A percentile compares a stretch with the other conserved stretches of the same genome.
These are phyloP conservation scores for Aporrectodea caliginosa DNA, from an alignment of 1,140 invertebrate genomes.

Conservation along the genomic window DNA sequence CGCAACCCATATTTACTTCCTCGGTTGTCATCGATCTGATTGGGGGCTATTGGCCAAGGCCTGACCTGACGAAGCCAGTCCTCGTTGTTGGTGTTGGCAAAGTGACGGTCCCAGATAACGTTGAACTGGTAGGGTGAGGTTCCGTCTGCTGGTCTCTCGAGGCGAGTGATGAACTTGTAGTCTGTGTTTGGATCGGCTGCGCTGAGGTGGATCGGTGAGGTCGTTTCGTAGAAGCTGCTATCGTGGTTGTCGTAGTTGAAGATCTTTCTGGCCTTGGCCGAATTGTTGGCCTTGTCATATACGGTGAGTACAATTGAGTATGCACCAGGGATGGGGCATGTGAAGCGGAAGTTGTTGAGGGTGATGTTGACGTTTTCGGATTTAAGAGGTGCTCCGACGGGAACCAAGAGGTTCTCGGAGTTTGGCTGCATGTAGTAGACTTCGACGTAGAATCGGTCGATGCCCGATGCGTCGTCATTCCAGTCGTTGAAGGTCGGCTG, in stretches of 20 bases:
- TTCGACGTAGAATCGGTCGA: neutral
- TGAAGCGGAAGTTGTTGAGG: neutral
- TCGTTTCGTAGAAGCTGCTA: neutral
- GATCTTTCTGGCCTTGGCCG: constrained; percentile 9
- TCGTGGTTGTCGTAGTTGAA: constrained; percentile 4
- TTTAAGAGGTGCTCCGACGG: neutral
- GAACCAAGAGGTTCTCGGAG: neutral
- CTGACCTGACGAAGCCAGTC: neutral
- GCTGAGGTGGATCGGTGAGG: neutral
- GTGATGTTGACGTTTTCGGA: constrained; percentile 3
- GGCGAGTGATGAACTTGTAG: neutral
- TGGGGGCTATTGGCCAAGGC: neutral
- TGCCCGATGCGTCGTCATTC: neutral
- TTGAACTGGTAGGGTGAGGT: neutral
- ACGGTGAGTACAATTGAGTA: constrained; percentile 5
- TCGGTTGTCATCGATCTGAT: neutral
- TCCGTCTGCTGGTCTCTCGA: neutral
- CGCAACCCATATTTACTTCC: constrained; percentile 2
- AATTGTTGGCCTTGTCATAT: constrained; percentile 6
- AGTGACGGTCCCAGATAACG: neutral
- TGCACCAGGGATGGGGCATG: neutral
- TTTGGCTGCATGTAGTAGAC: constrained; percentile 6
- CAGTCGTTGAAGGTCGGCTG: neutral
- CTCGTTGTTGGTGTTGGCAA: neutral
- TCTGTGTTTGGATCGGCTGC: neutral